phyloP scores from a whole-genome alignment of 1,140 invertebrate genomes.

The Trichonephila inaurata region DNA sequence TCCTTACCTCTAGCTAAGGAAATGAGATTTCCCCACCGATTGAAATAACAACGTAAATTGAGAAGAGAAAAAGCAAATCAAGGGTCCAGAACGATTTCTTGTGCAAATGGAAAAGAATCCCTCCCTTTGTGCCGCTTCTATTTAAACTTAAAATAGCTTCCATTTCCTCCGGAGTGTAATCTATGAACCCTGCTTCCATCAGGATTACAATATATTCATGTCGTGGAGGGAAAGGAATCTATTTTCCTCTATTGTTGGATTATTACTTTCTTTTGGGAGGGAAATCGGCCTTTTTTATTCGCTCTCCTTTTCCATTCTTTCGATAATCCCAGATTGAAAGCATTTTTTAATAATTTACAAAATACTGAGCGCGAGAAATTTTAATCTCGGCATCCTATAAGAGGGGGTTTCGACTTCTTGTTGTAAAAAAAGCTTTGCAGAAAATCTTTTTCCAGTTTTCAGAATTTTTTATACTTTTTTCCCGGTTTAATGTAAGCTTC shows the following conservation, averaged over 20 bases:
- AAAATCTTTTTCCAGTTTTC: too few species aligned
- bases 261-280: neutral
- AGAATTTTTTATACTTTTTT: too few species aligned
- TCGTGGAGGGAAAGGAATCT: neutral
- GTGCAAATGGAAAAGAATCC: neutral
- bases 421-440: too few species aligned
- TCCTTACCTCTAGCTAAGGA: neutral
- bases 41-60: slow-evolving; percentile 14
- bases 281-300: neutral
- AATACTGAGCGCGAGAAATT: too few species aligned
- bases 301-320: neutral
- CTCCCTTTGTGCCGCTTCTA: neutral
- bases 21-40: neutral
- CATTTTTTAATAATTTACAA: too few species aligned
- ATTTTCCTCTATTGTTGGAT: slow-evolving; percentile 11
- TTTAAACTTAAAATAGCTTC: slow-evolving; percentile 19
- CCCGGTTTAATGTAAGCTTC: too few species aligned
- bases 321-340: too few species aligned
- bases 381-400: too few species aligned
- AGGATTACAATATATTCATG: slow-evolving; percentile 18
- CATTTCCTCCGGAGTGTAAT: neutral
- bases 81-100: neutral
- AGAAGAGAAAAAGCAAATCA: neutral
- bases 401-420: too few species aligned
- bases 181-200: neutral